Percentiles rank a stretch among this genome's conserved stretches.
These are phyloP conservation scores for Thunnus thynnus DNA, from an alignment of 2,113 vertebrate species.

Conservation along the genomic window DNA sequence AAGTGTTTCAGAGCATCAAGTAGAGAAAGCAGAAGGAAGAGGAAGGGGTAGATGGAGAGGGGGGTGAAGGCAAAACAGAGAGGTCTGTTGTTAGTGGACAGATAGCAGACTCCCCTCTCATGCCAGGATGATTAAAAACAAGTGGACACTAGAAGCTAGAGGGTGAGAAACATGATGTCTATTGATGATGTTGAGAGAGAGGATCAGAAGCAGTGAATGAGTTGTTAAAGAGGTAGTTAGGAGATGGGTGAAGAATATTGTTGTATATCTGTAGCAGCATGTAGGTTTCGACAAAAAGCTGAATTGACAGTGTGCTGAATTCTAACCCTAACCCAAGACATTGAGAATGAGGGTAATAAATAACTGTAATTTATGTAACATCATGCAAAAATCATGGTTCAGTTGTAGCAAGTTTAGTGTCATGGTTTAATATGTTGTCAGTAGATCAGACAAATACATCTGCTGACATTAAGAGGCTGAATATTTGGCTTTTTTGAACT, in stretches of 20 bases:
- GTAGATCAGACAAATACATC: no score
- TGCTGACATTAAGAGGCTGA: no score
- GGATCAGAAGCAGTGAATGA: neutral
- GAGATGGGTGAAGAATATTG: no score
- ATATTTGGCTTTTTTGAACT: no score
- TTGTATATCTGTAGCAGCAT: no score
- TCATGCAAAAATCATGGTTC: neutral
- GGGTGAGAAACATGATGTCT: conserved; percentile 31
- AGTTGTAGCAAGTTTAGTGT: no score
- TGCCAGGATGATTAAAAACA: conserved; percentile 41
- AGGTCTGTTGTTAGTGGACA: conserved; percentile 45
- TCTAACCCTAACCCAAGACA: neutral
- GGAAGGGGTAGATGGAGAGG: neutral
- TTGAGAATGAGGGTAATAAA: neutral
- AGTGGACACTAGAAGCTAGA: conserved; percentile 22
- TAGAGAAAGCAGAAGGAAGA: conserved; percentile 20
- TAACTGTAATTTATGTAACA: neutral
- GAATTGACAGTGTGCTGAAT: no score
- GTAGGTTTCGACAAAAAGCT: no score
- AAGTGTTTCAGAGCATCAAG: conserved; percentile 37
- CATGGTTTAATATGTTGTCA: no score
- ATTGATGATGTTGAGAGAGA: neutral
- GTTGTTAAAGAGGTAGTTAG: neutral
- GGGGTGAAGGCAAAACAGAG: conserved; percentile 21
- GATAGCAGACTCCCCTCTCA: conserved; percentile 47